Evolutionary conservation across 2,888 invertebrate species (phyloP).

Genomic region (Ditula angustiorana): DNA sequence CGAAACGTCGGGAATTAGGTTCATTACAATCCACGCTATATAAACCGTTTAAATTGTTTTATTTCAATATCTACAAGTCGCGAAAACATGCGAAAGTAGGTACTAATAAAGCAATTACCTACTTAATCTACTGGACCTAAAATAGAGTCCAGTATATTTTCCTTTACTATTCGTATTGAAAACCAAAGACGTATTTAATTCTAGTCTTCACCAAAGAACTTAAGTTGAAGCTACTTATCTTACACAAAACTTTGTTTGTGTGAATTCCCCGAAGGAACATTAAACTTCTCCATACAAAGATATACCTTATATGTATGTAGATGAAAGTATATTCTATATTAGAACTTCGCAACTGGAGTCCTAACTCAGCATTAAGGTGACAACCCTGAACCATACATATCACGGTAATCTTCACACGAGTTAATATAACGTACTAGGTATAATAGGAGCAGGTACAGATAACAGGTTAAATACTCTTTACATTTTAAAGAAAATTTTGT

Average conservation of each 20-base stretch:
- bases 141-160: too few species aligned
- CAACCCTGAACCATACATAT: neutral
- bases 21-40: too few species aligned
- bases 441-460: neutral
- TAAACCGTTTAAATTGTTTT: too few species aligned
- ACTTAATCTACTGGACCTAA: too few species aligned
- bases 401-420: neutral
- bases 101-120: too few species aligned
- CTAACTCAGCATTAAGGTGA: constrained; percentile 9
- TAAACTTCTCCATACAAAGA: neutral
- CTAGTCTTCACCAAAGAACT: neutral
- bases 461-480: neutral
- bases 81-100: too few species aligned
- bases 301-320: neutral
- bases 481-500: neutral
- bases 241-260: neutral
- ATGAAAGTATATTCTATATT: neutral
- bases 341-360: neutral
- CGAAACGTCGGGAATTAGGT: too few species aligned
- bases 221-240: too few species aligned
- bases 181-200: neutral
- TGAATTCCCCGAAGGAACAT: neutral
- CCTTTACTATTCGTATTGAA: neutral
- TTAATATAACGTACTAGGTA: neutral
- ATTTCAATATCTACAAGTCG: too few species aligned